phyloP scores from a whole-genome alignment of 2,888 invertebrate genomes.

The Myathropa florea region DNA sequence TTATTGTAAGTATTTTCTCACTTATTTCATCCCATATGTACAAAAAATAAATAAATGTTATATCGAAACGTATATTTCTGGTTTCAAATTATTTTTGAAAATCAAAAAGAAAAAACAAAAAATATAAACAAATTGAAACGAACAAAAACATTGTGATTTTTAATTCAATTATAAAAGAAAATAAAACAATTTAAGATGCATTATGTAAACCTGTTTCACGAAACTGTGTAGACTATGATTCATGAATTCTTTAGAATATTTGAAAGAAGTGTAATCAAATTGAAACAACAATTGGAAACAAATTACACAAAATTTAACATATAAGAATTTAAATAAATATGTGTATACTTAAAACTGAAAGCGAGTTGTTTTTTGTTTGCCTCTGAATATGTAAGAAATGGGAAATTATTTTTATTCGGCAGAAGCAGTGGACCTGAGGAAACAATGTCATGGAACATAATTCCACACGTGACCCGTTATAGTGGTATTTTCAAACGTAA shows the following conservation, averaged over 20 bases:
- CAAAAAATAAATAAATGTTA: background rate
- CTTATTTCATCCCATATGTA: background rate
- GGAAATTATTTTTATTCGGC: too few relatives aligned
- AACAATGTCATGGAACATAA: too few relatives aligned
- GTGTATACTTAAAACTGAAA: background rate
- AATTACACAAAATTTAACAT: background rate
- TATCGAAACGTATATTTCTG: background rate
- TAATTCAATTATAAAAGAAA: background rate
- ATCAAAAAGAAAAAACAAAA: background rate
- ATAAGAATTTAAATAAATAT: background rate
- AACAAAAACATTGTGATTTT: background rate
- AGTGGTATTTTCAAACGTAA: too few relatives aligned
- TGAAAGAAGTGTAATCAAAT: background rate
- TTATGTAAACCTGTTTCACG: background rate
- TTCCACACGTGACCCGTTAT: too few relatives aligned
- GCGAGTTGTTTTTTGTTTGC: background rate
- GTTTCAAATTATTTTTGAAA: background rate
- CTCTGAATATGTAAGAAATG: too few relatives aligned
- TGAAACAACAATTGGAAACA: background rate
- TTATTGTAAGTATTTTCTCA: background rate
- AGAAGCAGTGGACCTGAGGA: too few relatives aligned
- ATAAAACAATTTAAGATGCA: background rate
- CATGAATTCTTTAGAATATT: background rate
- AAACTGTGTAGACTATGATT: background rate
- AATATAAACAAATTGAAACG: background rate